Conservation (phyloP, 2,888 invertebrate species). For the Noctua janthe region DNA sequence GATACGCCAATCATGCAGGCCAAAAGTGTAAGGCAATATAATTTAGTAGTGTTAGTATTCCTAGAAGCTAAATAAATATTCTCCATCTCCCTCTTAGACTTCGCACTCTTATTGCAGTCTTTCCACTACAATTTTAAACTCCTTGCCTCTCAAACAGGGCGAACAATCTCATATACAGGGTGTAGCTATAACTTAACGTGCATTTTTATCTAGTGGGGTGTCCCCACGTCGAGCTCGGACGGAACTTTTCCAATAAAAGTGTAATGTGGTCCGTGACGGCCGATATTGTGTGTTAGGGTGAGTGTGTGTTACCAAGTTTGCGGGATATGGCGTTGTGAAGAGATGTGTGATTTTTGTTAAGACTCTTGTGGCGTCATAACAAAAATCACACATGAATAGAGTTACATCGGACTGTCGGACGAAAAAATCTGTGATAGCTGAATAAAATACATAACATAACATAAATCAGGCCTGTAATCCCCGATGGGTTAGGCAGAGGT, state of each 20-base stretch:
- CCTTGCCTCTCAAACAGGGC: not conserved
- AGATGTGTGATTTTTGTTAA: not conserved
- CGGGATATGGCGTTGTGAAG: slow-evolving; percentile 10
- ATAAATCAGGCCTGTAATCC: no score
- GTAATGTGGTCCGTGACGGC: slow-evolving; percentile 72
- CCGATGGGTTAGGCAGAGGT: no score
- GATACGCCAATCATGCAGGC: not conserved
- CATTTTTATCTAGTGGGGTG: slow-evolving; percentile 55
- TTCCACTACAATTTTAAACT: not conserved
- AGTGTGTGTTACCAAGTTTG: slow-evolving; percentile 13
- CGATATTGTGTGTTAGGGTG: slow-evolving; percentile 52
- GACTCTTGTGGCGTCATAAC: not conserved
- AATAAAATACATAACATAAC: no score
- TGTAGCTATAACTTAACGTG: slow-evolving; percentile 33
- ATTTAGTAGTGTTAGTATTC: not conserved
- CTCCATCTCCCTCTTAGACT: not conserved
- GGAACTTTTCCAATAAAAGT: slow-evolving; percentile 81
- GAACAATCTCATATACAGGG: slow-evolving; percentile 24
- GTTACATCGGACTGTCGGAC: not conserved
- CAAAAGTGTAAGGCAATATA: not conserved
- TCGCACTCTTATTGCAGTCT: not conserved
- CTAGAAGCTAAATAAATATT: not conserved
- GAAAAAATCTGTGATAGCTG: not conserved
- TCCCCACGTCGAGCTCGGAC: slow-evolving; percentile 12
- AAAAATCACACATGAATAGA: not conserved